Evolutionary conservation across 2,113 vertebrate species (phyloP), one percentile per base, ranked within the genome.

Genomic region (Paratilapia polleni): DNA sequence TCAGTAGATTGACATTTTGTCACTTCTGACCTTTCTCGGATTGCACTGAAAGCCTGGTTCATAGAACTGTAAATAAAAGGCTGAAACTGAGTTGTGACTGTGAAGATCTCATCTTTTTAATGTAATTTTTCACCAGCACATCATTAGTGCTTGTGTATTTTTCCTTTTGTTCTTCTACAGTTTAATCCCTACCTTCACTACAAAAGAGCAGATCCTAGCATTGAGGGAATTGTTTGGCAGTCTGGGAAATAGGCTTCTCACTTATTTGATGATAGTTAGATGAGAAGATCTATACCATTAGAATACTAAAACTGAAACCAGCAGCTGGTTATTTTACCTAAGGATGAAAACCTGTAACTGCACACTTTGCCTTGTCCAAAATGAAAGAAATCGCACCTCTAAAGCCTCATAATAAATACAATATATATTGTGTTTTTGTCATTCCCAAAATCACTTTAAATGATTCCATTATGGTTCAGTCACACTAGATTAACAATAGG

Each of bases 1-100:
- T 58, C 22, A 62, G 5, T 61, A 4, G 73, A 38, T 73, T n/a
- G 22, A 74, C 73, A 80, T 81, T 80, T 73, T 8, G 57, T n/a
- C 70, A 80, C 79, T 24, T 41, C 3, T 3, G 12, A 36, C 38
- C 34, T 47, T 77, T 17, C 54, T 61, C 19, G 15, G 36, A 9
- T 59, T 80, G 14, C 3, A 1, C 49, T 43, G 38, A 83, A 78
- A 66, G 31, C 28, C 3, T 4, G 58, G 38, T 64, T 31, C 5
- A 57, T 20, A 38, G 54, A 26, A 22, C 43, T 64, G 64, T 66
- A n/a, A 76, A 77, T 80, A 77, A 61, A 61, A 56, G 10, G 38
- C 62, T 66, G 58, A 47, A 62, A 8, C 28, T 14, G 13, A 59
- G 14, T 22, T 49, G 6, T 17, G 6, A 74, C 36, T 22, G 28